These are phyloP conservation scores for Drosophila ambigua DNA, from an alignment of 1,140 invertebrate genomes.

Conservation along the genomic window DNA sequence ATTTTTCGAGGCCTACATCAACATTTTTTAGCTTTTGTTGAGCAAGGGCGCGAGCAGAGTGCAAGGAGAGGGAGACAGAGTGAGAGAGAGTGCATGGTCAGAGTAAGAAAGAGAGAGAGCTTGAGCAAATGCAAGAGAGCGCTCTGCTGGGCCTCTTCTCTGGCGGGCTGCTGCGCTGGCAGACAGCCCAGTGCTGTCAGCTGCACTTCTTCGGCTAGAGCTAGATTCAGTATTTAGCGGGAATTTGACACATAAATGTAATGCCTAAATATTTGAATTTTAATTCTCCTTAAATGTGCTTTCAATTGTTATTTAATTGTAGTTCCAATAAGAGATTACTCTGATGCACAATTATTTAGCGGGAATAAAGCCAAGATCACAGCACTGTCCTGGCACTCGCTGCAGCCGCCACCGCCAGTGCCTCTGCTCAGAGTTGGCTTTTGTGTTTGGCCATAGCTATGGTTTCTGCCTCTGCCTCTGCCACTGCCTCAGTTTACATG, in stretches of 20 bases:
- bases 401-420: constrained; percentile 20
- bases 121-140: constrained; percentile 16
- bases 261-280: no score
- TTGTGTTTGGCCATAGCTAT: constrained; percentile 60
- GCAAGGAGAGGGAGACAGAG: constrained; percentile 26
- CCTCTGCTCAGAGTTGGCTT: constrained; percentile 45
- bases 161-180: constrained; percentile 8
- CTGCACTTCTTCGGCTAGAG: no score
- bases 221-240: no score
- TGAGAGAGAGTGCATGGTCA: constrained; percentile 14
- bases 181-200: constrained; percentile 18
- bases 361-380: background rate
- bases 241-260: no score
- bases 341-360: no score
- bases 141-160: background rate
- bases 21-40: constrained; percentile 66
- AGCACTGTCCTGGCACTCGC: constrained; percentile 37
- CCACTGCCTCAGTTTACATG: constrained; percentile 52
- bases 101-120: constrained; percentile 10
- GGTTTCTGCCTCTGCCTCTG: constrained; percentile 43
- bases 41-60: constrained; percentile 57
- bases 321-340: no score
- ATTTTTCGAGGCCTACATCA: constrained; percentile 80
- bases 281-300: no score
- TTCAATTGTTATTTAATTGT: no score